Conservation (phyloP, 2,113 vertebrate species). For the Rousettus leschenaultii region DNA sequence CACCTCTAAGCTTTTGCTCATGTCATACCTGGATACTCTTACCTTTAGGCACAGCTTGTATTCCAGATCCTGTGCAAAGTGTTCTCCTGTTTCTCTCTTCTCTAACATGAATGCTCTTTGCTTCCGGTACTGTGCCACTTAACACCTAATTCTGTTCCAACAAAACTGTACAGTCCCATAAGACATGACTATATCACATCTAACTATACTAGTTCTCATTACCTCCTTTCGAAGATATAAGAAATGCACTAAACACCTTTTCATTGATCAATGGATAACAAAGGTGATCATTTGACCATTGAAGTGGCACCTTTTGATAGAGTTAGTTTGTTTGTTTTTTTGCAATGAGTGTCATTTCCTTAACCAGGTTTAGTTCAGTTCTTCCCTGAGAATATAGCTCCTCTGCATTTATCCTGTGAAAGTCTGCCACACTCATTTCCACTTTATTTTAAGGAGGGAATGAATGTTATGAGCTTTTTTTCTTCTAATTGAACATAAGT, state of each 20-base stretch:
- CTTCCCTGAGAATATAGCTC: neutral
- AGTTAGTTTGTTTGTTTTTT: neutral
- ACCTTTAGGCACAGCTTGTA: neutral
- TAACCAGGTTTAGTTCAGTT: neutral
- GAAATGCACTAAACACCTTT: neutral
- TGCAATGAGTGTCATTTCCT: neutral
- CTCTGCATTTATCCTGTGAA: neutral
- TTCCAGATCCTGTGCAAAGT: neutral
- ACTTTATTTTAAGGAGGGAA: constrained; percentile 28
- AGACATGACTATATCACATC: neutral
- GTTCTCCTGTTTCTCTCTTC: neutral
- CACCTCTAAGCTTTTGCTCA: neutral
- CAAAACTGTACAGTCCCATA: neutral
- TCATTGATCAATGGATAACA: neutral
- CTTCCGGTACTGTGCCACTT: neutral
- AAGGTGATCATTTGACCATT: neutral
- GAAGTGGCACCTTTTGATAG: neutral
- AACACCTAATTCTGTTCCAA: neutral
- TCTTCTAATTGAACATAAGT: neutral
- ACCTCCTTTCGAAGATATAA: constrained; percentile 30
- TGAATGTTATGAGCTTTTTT: neutral
- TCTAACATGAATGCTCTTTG: neutral
- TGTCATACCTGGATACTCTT: neutral
- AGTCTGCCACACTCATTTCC: neutral
- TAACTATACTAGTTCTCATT: neutral